Evolutionary conservation across 2,113 vertebrate species (phyloP).

Genomic region (Condylura cristata): DNA sequence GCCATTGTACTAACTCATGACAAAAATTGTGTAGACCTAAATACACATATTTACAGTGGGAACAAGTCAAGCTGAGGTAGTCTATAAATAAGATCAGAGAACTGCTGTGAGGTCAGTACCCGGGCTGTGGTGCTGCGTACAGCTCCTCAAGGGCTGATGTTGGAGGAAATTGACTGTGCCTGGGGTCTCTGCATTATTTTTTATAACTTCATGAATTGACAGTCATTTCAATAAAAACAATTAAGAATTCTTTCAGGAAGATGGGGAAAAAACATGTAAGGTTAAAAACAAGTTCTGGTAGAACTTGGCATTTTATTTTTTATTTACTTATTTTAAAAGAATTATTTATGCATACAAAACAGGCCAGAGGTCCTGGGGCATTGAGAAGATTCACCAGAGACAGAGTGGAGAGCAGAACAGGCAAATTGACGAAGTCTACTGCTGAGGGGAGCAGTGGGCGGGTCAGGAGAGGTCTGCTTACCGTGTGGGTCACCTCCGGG

Average conservation of each 20-base stretch:
- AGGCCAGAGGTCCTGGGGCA: too few species aligned
- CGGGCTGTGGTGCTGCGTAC: not conserved
- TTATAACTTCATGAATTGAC: not conserved
- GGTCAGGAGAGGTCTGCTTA: too few species aligned
- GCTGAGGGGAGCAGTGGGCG: too few species aligned
- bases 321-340: too few species aligned
- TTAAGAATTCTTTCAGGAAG: conserved; percentile 10
- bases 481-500: too few species aligned
- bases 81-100: not conserved
- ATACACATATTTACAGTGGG: not conserved
- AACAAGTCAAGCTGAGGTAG: not conserved
- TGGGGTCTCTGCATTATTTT: not conserved
- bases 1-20: not conserved
- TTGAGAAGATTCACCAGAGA: too few species aligned
- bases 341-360: too few species aligned
- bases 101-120: not conserved
- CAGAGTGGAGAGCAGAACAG: too few species aligned
- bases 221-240: not conserved
- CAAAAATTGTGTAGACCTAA: not conserved
- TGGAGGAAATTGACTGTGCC: not conserved
- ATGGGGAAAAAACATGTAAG: not conserved
- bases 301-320: conserved; percentile 36
- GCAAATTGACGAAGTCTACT: too few species aligned
- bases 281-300: not conserved
- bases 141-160: not conserved